Percentiles rank a stretch among this genome's conserved stretches.
phyloP scores from a whole-genome alignment of 2,113 vertebrate species.

The Candoia aspera region DNA sequence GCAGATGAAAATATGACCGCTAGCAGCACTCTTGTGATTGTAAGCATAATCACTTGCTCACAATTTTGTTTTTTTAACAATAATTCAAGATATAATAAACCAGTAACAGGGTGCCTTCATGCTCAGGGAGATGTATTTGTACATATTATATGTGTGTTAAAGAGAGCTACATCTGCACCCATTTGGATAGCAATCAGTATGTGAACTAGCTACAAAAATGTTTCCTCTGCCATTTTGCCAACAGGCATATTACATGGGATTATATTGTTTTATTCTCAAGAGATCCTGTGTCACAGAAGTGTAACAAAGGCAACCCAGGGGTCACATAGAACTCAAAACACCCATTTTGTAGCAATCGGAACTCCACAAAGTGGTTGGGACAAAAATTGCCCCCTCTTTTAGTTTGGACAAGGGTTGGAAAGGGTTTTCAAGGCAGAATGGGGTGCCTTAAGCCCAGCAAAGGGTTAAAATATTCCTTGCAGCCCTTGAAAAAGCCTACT shows the following conservation, averaged over 20 bases:
- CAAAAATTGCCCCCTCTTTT: background rate
- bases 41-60: background rate
- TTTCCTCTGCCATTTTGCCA: background rate
- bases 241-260: background rate
- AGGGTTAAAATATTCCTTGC: background rate
- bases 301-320: background rate
- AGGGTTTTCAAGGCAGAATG: background rate
- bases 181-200: background rate
- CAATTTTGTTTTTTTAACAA: background rate
- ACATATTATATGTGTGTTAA: background rate
- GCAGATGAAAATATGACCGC: background rate
- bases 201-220: background rate
- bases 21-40: background rate
- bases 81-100: background rate
- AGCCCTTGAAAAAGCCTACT: background rate
- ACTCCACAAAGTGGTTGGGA: background rate
- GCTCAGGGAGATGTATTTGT: background rate
- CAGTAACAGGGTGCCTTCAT: background rate
- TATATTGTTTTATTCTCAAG: background rate
- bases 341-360: background rate
- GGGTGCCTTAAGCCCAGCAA: background rate
- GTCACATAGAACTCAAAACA: background rate
- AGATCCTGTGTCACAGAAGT: background rate
- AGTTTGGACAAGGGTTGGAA: background rate
- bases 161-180: background rate